Base-by-base conservation (phyloP, 2,113 vertebrate genomes). In the Sardina pilchardus region DNA sequence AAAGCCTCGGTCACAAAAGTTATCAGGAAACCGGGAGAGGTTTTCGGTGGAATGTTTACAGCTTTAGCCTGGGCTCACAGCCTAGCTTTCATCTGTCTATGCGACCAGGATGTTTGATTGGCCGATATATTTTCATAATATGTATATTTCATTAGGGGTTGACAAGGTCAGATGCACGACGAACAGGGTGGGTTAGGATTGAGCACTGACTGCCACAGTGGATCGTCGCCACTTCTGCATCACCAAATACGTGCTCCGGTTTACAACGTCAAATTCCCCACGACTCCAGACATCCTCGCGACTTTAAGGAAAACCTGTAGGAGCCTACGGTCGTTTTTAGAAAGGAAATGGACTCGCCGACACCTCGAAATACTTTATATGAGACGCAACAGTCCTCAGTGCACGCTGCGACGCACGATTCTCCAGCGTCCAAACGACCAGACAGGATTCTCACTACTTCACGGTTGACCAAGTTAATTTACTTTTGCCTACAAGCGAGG, bases 381-480 rank as follows among this genome's bases (percentile, higher is more conserved):
- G n/a, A 71, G 63, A 71, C 63, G 63, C 63, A 71, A 71, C 63
- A 71, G 63, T 12, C 63, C 9, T 19, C 21, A 63, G 4, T 19
- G 63, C 63, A 30, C 63, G 63, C 1, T 3, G 14, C n/a, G 63
- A 8, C 9, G 63, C 63, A 71, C 63, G 63, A 71, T 71, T 71
- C 63, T 34, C 63, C 26, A 71, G 63, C 63, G 63, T 71, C 63
- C 63, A 34, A 34, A 8, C 21, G n/a, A 63, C 4, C 26, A 71
- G 63, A 71, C 63, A 71, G 63, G 63, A 71, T 71, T 71, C n/a
- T 71, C 26, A 71, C 30, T 71, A 71, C 63, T 71, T 71, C 63
- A 71, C 63, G 63, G 63, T 14, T 71, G 63, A 71, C 26, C 63
- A 71, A 71, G 63, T 71, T 71, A 30, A 71, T 71, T 71, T 71